Percentiles rank a stretch among this genome's conserved stretches.
These are phyloP conservation scores for Papilio polyxenes DNA, from an alignment of 1,140 invertebrate genomes.

Conservation along the genomic window DNA sequence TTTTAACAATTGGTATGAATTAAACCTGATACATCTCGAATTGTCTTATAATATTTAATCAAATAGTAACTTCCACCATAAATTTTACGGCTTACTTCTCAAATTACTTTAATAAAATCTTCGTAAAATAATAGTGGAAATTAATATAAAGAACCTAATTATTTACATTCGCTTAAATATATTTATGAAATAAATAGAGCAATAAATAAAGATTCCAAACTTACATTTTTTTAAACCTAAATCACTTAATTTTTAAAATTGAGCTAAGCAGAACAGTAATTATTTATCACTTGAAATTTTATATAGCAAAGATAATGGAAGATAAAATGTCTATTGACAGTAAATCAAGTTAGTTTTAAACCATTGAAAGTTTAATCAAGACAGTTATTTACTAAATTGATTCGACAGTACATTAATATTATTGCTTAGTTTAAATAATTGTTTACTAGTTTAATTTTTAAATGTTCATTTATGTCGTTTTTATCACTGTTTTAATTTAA, in stretches of 20 bases:
- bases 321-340: too few species aligned
- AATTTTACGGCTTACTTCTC: not conserved
- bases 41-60: slow-evolving; percentile 29
- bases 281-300: not conserved
- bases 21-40: not conserved
- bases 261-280: slow-evolving; percentile 12
- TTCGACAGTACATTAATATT: not conserved
- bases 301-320: not conserved
- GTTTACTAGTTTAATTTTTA: not conserved
- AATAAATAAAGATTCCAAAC: slow-evolving; percentile 58
- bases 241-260: slow-evolving; percentile 45
- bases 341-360: too few species aligned
- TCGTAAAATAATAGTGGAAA: slow-evolving; percentile 34
- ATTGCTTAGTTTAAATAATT: slow-evolving; percentile 13
- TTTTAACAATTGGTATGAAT: not conserved
- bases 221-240: slow-evolving; percentile 42
- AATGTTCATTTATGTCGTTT: not conserved
- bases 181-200: slow-evolving; percentile 54
- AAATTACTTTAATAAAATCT: not conserved
- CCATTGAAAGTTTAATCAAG: too few species aligned
- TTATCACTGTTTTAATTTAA: not conserved
- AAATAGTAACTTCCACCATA: slow-evolving; percentile 34
- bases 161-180: slow-evolving; percentile 52
- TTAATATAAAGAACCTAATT: slow-evolving; percentile 49
- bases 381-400: too few species aligned